A percentile compares a stretch with the other conserved stretches of the same genome.
Evolutionary conservation across 2,113 vertebrate genomes (phyloP).

Genomic region (Poeciliopsis prolifica): DNA sequence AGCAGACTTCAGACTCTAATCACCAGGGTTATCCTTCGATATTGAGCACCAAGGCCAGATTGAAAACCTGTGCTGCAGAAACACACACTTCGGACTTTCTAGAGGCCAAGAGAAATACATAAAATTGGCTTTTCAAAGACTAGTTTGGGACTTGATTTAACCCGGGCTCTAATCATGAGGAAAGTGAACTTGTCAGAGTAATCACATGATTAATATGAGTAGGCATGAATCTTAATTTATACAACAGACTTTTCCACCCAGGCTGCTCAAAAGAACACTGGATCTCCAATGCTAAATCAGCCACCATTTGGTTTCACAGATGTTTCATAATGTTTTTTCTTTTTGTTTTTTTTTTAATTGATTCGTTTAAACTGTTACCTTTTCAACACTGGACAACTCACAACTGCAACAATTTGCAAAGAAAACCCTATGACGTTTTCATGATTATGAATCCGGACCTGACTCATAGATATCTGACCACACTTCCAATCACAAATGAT

Average conservation of each 20-base stretch:
- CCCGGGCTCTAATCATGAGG: conserved; percentile 11
- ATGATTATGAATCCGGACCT: background rate
- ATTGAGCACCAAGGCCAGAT: conserved; percentile 47
- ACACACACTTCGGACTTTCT: conserved; percentile 31
- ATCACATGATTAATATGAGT: conserved; percentile 33
- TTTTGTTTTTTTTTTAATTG: no score
- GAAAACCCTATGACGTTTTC: background rate
- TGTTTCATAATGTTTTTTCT: no score
- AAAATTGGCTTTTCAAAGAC: conserved; percentile 14
- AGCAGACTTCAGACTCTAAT: conserved; percentile 61
- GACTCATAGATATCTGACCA: background rate
- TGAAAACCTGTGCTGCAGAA: conserved; percentile 34
- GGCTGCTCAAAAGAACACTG: no score
- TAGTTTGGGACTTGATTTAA: conserved; percentile 16
- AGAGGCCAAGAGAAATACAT: conserved; percentile 26
- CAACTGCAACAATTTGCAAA: no score
- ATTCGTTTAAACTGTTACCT: no score
- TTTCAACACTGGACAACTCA: no score
- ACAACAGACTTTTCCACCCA: background rate
- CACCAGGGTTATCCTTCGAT: conserved; percentile 52
- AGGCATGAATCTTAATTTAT: conserved; percentile 18
- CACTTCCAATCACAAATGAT: background rate
- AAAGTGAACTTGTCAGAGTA: conserved; percentile 18
- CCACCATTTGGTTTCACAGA: no score
- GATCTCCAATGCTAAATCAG: no score